Base-by-base conservation (phyloP, 1,140 invertebrate species). In the Lordiphosa stackelbergi region DNA sequence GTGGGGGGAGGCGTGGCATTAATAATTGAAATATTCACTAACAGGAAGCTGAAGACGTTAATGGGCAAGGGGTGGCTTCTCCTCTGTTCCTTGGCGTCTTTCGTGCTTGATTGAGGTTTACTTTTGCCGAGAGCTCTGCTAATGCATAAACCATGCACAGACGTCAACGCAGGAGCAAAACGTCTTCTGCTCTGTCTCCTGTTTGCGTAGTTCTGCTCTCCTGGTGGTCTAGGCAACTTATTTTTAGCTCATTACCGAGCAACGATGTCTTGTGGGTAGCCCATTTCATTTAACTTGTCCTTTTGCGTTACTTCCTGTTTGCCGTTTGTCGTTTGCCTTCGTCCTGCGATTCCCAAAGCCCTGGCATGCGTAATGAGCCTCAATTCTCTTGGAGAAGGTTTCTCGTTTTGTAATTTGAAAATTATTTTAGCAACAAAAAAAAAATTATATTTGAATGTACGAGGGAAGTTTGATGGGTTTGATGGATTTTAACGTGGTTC, bases 21-120 rank as follows among this genome's bases (percentile, higher is more conserved):
- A 84, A 85, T 84, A 84, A 84, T 84, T 85, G 79, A 84, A 85
- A 84, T 79, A 85, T 85, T 74, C 79, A 84, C 78, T 84, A 84
- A 84, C 78, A 84, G 79, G 77, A 84, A 84, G 78, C 85, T 84
- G 79, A 81, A 75, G 81, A 75, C 71, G 81, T 85, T 85, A 85
- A 85, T 85, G 81, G 74, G 63, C 24, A 31, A 34, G 49, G 35
- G 19, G 19, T 11, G 16, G 36, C 28, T 31, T 7, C 28, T 31
- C 7, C 28, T 31, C 28, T 38, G 36, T 16, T 28, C 34, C 9
- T 49, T 57, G 57, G 51, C 66, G 38, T 62, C 38, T 43, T 66
- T 58, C 66, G 52, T 66, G 59, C 73, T 72, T 77, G 75, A 81
- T 83, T 83, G 75, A 83, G 75, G 75, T 83, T 83, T 81, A 69